A percentile compares a stretch with the other conserved stretches of the same genome.
These are phyloP conservation scores for Callopanchax toddi DNA, from an alignment of 2,113 vertebrate genomes.

Conservation along the genomic window DNA sequence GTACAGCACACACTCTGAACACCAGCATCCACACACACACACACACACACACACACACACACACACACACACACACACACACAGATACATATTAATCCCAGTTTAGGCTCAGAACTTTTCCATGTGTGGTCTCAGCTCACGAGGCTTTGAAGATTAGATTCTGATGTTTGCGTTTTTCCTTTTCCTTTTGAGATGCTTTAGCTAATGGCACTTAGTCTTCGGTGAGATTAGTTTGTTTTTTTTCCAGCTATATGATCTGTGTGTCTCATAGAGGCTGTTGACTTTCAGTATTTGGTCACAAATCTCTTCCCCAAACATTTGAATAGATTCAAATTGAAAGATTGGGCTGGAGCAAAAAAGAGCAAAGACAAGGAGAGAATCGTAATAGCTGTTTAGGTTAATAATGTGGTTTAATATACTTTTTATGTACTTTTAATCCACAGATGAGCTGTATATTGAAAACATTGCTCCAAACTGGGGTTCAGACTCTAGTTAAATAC, in stretches of 20 bases:
- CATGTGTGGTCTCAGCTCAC: slow-evolving; percentile 11
- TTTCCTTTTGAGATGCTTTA: neutral
- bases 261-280: neutral
- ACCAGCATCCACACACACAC: neutral
- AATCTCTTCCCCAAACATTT: neutral
- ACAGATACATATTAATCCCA: slow-evolving; percentile 9
- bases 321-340: neutral
- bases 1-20: too few species aligned
- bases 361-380: neutral
- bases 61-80: neutral
- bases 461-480: too few species aligned
- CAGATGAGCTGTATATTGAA: neutral
- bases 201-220: slow-evolving; percentile 11
- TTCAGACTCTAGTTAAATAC: too few species aligned
- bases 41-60: neutral
- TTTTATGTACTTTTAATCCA: neutral
- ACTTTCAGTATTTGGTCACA: neutral
- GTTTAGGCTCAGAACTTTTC: neutral
- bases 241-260: neutral
- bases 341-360: neutral
- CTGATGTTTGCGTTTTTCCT: neutral
- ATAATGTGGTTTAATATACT: neutral
- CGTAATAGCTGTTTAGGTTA: neutral
- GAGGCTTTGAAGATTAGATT: slow-evolving; percentile 21
- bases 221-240: slow-evolving; percentile 12